phyloP scores from a whole-genome alignment of 2,797 vertebrate genomes.

The Ptychadena robeensis region DNA sequence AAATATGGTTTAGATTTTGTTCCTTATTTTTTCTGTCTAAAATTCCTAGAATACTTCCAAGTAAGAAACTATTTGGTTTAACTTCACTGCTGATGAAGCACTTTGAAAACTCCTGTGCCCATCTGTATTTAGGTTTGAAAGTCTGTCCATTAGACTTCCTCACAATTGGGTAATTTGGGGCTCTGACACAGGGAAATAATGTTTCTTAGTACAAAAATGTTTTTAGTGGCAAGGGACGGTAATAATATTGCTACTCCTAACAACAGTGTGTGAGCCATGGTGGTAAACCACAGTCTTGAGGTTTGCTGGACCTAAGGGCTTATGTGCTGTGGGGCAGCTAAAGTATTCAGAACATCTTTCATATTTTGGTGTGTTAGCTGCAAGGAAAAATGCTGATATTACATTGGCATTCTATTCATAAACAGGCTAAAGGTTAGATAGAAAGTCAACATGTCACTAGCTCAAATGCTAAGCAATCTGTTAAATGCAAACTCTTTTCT shows the following conservation, averaged over 20 bases:
- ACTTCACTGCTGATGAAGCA: constrained; percentile 54
- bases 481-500: too few relatives aligned
- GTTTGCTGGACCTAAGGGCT: background rate
- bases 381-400: background rate
- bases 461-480: too few relatives aligned
- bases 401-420: background rate
- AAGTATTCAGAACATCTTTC: constrained; percentile 7
- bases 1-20: constrained; percentile 44
- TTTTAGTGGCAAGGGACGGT: constrained; percentile 20
- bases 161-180: constrained; percentile 58
- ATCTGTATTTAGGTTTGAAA: constrained; percentile 49
- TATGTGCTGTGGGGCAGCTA: background rate
- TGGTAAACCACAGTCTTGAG: constrained; percentile 28
- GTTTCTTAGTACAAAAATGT: constrained; percentile 39
- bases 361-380: background rate
- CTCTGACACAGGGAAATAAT: constrained; percentile 22
- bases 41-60: constrained; percentile 53
- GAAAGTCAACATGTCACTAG: background rate
- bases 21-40: constrained; percentile 34
- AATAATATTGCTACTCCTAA: constrained; percentile 41
- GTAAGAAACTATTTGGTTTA: constrained; percentile 41
- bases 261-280: constrained; percentile 33
- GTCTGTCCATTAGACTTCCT: constrained; percentile 35
- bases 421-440: background rate
- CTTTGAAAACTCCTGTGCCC: constrained; percentile 6